A percentile compares a stretch with the other conserved stretches of the same genome.
Conservation (phyloP, 2,888 invertebrate species). For the Caenorhabditis imperialis region DNA sequence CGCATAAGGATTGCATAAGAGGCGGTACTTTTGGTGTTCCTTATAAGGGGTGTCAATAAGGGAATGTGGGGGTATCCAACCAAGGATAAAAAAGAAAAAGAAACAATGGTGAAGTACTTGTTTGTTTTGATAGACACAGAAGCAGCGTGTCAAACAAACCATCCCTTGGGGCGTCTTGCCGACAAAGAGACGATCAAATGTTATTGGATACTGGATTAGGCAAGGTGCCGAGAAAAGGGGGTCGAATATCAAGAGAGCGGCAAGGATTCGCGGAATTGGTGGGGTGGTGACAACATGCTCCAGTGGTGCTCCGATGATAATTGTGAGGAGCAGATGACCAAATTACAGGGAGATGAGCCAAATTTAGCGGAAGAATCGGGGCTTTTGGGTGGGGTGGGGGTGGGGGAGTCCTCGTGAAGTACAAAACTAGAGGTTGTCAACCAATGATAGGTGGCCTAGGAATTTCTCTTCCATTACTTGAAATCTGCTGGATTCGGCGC, state of each 20-base stretch:
- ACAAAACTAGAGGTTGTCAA: too few species aligned
- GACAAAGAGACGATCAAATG: conserved; percentile 42
- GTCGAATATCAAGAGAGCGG: conserved; percentile 36
- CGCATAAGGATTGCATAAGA: conserved; percentile 50
- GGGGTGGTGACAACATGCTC: conserved; percentile 28
- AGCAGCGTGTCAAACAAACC: conserved; percentile 18
- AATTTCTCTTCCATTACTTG: too few species aligned
- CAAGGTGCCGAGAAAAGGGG: conserved; percentile 2
- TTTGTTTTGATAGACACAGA: conserved; percentile 7
- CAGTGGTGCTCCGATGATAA: too few species aligned
- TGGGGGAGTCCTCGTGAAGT: too few species aligned
- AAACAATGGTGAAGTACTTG: conserved; percentile 29
- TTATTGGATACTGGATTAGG: conserved; percentile 23
- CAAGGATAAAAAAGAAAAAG: too few species aligned
- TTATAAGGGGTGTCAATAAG: conserved; percentile 34
- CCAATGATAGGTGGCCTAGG: too few species aligned
- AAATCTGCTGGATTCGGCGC: too few species aligned
- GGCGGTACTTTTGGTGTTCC: too few species aligned
- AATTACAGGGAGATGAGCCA: conserved; percentile 18
- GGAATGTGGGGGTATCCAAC: too few species aligned
- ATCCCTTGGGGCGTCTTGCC: conserved; percentile 10
- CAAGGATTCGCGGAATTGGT: conserved; percentile 32
- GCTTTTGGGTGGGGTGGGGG: background rate
- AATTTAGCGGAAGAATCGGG: conserved; percentile 13
- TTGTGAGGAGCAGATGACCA: too few species aligned